Percentiles rank a stretch among this genome's conserved stretches.
These are phyloP conservation scores for Cebus imitator DNA, from an alignment of 2,113 vertebrate species.

Conservation along the genomic window DNA sequence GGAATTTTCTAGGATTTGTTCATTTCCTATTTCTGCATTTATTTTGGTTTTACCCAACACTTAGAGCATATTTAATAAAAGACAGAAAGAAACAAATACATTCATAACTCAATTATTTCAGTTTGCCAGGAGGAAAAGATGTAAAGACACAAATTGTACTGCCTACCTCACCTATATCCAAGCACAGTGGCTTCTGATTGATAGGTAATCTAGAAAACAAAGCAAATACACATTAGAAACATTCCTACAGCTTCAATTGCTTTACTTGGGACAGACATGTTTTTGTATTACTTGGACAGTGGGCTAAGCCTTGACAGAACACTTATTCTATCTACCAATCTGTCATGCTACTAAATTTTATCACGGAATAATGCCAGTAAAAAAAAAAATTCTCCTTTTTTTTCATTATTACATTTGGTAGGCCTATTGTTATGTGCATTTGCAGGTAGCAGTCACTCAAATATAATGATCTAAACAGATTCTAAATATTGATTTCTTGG, in stretches of 20 bases:
- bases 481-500: constrained; percentile 66
- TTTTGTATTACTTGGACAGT: constrained; percentile 25
- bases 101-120: neutral
- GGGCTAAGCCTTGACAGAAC: constrained; percentile 33
- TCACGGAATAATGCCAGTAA: neutral
- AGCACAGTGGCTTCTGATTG: neutral
- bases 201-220: constrained; percentile 5
- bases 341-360: constrained; percentile 57
- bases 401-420: constrained; percentile 55
- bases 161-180: neutral
- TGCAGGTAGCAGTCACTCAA: constrained; percentile 64
- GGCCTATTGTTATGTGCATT: constrained; percentile 53
- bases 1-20: neutral
- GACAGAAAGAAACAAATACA: neutral
- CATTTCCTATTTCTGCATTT: neutral
- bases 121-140: neutral
- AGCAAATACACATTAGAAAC: neutral
- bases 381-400: neutral
- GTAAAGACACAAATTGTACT: neutral
- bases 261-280: neutral
- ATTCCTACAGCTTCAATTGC: neutral
- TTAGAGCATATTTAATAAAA: constrained; percentile 8
- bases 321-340: constrained; percentile 8
- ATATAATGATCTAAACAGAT: constrained; percentile 53
- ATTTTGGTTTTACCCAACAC: neutral